Evolutionary conservation across 2,797 vertebrate species (phyloP).

Genomic region (Anguilla megastoma): DNA sequence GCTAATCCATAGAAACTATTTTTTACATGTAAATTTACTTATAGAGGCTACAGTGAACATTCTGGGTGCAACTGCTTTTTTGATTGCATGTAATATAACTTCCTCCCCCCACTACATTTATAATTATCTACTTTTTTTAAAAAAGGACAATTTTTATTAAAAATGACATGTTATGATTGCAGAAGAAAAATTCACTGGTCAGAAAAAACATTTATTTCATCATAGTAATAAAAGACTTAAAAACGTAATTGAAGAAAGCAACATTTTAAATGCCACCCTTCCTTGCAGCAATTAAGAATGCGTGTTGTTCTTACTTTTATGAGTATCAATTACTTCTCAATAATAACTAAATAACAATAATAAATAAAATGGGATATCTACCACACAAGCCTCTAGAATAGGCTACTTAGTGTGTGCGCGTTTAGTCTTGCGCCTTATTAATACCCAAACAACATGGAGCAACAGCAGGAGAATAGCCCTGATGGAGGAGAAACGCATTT

Average conservation of each 20-base stretch:
- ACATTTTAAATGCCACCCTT: background rate
- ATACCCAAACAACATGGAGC: background rate
- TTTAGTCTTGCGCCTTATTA: background rate
- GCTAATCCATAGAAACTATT: background rate
- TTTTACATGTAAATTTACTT: background rate
- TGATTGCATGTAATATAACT: background rate
- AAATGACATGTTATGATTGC: background rate
- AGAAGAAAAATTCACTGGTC: background rate
- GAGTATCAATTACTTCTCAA: background rate
- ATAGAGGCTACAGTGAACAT: background rate
- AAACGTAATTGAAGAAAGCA: background rate
- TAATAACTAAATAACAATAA: constrained; percentile 1
- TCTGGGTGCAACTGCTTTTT: background rate
- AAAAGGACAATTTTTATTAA: background rate
- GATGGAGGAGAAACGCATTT: background rate
- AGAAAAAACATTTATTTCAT: background rate
- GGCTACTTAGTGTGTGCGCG: background rate
- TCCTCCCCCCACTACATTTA: background rate
- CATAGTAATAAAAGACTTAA: background rate
- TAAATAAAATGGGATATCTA: background rate
- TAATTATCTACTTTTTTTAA: background rate
- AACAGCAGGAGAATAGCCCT: background rate
- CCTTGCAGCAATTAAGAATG: background rate
- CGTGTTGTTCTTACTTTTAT: background rate
- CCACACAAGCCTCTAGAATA: background rate